Conservation (phyloP, 2,113 vertebrate species). For the Ceyx cyanopectus region DNA sequence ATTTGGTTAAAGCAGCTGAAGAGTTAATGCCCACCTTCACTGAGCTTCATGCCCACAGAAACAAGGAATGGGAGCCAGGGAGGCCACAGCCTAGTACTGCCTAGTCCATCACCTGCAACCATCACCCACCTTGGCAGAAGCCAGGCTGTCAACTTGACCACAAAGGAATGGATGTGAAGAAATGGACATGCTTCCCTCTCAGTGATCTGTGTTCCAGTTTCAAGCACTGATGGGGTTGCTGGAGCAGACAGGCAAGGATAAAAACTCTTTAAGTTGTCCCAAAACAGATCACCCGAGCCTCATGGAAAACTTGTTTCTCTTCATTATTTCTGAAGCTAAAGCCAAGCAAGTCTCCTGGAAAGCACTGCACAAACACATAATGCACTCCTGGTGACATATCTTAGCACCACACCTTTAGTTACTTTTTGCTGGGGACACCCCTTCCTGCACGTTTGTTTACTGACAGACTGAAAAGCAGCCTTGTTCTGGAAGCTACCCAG, state of each 20-base stretch:
- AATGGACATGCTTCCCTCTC: not conserved
- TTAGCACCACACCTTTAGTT: not conserved
- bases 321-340: not conserved
- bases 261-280: not conserved
- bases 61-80: not conserved
- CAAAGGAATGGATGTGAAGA: not conserved
- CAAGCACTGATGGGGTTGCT: not conserved
- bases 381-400: not conserved
- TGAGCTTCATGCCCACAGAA: not conserved
- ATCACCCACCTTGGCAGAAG: not conserved
- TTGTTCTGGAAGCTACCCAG: not conserved
- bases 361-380: not conserved
- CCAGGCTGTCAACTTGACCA: rapidly evolving
- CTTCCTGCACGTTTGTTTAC: not conserved
- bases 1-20: not conserved
- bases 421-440: not conserved
- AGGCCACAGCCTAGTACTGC: not conserved
- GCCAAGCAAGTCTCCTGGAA: not conserved
- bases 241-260: not conserved
- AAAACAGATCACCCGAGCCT: not conserved
- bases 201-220: not conserved
- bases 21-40: not conserved
- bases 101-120: not conserved
- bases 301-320: not conserved
- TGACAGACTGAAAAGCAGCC: not conserved